phyloP scores from a whole-genome alignment of 1,140 invertebrate species.

The Conopomorpha cramerella region DNA sequence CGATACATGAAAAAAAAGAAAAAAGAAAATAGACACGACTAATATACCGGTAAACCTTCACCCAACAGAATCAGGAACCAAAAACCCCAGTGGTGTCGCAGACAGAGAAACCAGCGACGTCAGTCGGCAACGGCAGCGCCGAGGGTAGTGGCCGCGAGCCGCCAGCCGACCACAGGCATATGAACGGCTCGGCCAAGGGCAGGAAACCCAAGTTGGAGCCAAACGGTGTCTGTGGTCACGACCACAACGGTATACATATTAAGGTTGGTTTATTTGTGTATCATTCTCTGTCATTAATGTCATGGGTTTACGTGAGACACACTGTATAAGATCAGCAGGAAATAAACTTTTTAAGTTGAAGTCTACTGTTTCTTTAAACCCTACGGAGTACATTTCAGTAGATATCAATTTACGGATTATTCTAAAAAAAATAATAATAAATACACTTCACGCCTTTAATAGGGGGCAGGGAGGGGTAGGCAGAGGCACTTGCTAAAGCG shows the following conservation, averaged over 20 bases:
- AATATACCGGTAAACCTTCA: neutral
- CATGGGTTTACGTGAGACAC: neutral
- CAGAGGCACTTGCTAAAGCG: no score
- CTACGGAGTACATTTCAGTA: neutral
- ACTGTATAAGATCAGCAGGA: neutral
- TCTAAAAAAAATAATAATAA: no score
- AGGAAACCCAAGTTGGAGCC: conserved; percentile 24
- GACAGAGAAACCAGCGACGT: conserved; percentile 7
- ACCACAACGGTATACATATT: conserved; percentile 18
- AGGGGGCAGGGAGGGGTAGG: no score
- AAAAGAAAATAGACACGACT: no score
- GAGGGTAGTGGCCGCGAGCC: conserved; percentile 12
- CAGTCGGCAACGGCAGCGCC: conserved; percentile 22
- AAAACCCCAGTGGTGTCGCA: conserved; percentile 18
- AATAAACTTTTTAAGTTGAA: no score
- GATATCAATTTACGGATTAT: no score
- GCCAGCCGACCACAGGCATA: conserved; percentile 16
- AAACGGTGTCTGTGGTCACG: conserved; percentile 22
- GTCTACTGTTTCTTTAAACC: neutral
- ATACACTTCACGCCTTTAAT: no score
- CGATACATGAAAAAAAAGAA: no score
- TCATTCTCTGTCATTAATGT: neutral
- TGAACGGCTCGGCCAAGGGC: conserved; percentile 22
- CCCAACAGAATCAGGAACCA: conserved; percentile 13
- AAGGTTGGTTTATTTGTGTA: conserved; percentile 12